Percentiles rank a stretch among this genome's conserved stretches.
These are phyloP conservation scores for Megaceryle maxima DNA, from an alignment of 2,113 vertebrate species.

Conservation along the genomic window DNA sequence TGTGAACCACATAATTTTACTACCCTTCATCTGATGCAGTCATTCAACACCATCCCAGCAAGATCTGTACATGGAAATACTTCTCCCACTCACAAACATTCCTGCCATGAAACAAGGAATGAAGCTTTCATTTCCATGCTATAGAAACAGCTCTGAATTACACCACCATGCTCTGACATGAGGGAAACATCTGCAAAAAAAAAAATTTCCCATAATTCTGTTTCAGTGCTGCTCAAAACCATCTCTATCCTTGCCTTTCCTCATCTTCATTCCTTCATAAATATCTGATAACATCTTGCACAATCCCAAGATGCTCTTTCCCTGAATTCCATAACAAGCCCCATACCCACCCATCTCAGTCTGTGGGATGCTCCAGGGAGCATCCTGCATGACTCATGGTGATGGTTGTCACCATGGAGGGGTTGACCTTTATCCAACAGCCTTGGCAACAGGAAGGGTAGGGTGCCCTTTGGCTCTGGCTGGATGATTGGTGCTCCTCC, in stretches of 20 bases:
- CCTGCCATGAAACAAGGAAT: neutral
- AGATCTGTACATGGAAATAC: neutral
- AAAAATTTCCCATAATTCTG: neutral
- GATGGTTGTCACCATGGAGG: too few species aligned
- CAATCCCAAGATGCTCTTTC: neutral
- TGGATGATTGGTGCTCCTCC: neutral
- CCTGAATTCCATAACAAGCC: neutral
- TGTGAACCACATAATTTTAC: neutral
- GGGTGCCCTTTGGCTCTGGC: neutral
- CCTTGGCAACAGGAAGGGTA: too few species aligned
- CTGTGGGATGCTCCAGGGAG: neutral
- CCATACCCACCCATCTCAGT: fast-evolving
- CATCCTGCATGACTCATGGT: neutral
- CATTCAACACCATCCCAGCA: neutral
- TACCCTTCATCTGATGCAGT: neutral
- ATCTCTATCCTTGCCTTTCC: neutral
- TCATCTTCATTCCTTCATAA: neutral
- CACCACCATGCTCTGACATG: neutral
- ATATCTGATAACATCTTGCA: neutral
- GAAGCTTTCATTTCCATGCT: fast-evolving
- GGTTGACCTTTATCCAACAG: neutral
- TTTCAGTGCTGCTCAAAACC: neutral
- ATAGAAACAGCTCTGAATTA: neutral
- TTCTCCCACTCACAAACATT: neutral
- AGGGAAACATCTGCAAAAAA: neutral